Conservation (phyloP, 2,113 vertebrate species). For the Bostrychus sinensis region DNA sequence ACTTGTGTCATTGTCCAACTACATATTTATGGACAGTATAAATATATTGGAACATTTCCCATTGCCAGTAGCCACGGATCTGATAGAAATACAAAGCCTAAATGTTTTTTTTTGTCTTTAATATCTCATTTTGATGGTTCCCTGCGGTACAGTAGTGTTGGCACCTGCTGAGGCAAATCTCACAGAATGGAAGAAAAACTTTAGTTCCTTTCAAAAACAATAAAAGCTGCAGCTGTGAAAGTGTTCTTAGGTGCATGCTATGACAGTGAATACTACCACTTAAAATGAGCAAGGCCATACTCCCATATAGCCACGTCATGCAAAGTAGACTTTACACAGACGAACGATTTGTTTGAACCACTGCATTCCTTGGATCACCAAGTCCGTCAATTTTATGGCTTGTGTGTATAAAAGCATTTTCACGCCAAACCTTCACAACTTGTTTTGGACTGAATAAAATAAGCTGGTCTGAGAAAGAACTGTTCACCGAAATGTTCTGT, state of each 20-base stretch:
- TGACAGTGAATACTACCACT: background rate
- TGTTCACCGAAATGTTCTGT: constrained; percentile 10
- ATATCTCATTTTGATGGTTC: no score
- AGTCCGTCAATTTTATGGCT: background rate
- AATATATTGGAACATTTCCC: no score
- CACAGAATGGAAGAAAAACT: no score
- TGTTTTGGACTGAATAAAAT: constrained; percentile 5
- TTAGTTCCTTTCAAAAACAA: background rate
- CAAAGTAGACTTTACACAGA: background rate
- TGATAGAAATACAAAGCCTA: no score
- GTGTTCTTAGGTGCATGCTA: background rate
- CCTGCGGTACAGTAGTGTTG: no score
- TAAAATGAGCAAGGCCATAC: no score
- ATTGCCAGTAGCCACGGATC: no score
- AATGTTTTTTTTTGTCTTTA: no score
- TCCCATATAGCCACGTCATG: background rate
- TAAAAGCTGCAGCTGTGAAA: background rate
- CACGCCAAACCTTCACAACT: background rate
- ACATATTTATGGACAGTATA: no score
- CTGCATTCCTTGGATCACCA: constrained; percentile 10
- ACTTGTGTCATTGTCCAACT: no score
- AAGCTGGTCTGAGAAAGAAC: background rate
- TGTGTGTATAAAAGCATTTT: background rate
- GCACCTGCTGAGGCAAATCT: no score
- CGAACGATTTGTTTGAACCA: constrained; percentile 5